Conservation (phyloP, 2,888 invertebrate species). For the Chrysodeixis includens region DNA sequence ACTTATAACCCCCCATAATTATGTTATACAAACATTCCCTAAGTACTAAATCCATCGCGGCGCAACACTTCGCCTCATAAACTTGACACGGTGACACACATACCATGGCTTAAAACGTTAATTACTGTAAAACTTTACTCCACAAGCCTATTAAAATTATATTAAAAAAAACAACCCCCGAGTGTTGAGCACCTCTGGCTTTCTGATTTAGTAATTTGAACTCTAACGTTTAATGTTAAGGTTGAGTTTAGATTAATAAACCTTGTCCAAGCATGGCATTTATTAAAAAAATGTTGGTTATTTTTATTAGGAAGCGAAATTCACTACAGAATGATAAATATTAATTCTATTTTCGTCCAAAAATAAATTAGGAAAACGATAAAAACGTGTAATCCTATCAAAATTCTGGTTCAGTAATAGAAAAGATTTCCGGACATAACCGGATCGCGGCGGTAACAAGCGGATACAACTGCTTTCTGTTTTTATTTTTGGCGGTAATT, state of each 20-base stretch:
- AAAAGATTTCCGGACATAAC: constrained; percentile 64
- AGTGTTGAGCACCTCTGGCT: constrained; percentile 67
- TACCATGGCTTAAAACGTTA: constrained; percentile 65
- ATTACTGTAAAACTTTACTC: constrained; percentile 76
- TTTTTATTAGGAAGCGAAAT: too few species aligned
- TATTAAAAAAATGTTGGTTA: constrained; percentile 70
- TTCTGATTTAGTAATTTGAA: constrained; percentile 47
- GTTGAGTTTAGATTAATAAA: constrained; percentile 53
- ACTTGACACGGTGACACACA: constrained; percentile 71
- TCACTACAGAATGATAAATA: neutral
- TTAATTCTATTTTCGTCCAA: neutral
- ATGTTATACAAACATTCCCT: neutral
- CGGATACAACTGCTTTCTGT: constrained; percentile 49
- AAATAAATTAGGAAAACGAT: constrained; percentile 17
- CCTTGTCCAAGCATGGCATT: constrained; percentile 71
- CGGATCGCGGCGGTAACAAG: constrained; percentile 58
- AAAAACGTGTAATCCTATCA: constrained; percentile 50
- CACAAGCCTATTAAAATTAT: constrained; percentile 78
- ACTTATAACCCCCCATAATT: constrained; percentile 17
- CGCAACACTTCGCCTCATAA: constrained; percentile 38
- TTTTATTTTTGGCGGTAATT: constrained; percentile 34
- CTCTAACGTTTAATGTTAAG: constrained; percentile 40
- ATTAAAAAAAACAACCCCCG: constrained; percentile 79
- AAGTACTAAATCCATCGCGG: constrained; percentile 14
- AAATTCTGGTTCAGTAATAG: constrained; percentile 67